Percentiles rank a stretch among this genome's conserved stretches.
phyloP scores from a whole-genome alignment of 1,140 invertebrate species.

The Pentalonia nigronervosa region DNA sequence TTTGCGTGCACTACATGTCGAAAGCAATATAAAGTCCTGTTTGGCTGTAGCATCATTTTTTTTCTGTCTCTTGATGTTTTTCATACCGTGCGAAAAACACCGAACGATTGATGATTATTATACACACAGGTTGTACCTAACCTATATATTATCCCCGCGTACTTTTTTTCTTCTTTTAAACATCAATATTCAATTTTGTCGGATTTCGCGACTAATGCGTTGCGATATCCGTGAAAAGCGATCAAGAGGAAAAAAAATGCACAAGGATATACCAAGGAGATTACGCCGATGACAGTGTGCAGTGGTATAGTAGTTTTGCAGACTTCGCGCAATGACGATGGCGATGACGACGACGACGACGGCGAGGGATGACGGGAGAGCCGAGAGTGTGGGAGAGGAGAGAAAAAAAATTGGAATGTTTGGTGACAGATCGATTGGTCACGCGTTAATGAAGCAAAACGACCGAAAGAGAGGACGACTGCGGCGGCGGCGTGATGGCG shows the following conservation, averaged over 20 bases:
- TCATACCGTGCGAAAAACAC: not conserved
- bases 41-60: not conserved
- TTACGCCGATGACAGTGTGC: not conserved
- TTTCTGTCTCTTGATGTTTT: slow-evolving; percentile 15
- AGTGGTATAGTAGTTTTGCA: not conserved
- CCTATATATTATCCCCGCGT: not conserved
- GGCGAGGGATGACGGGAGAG: too few relatives aligned
- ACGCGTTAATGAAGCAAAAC: slow-evolving; percentile 38
- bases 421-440: slow-evolving; percentile 55
- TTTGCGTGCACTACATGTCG: not conserved
- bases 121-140: not conserved
- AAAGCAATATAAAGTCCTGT: not conserved
- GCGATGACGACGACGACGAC: not conserved
- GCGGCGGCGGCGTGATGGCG: not conserved
- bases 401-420: slow-evolving; percentile 21
- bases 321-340: not conserved
- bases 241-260: not conserved
- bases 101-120: slow-evolving; percentile 20
- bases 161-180: not conserved
- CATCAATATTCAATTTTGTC: slow-evolving; percentile 27
- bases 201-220: slow-evolving; percentile 16
- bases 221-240: not conserved
- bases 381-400: not conserved
- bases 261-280: not conserved
- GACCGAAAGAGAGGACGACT: not conserved